Base-by-base conservation (phyloP, 1,140 invertebrate genomes). In the Alviniconcha marisindica region DNA sequence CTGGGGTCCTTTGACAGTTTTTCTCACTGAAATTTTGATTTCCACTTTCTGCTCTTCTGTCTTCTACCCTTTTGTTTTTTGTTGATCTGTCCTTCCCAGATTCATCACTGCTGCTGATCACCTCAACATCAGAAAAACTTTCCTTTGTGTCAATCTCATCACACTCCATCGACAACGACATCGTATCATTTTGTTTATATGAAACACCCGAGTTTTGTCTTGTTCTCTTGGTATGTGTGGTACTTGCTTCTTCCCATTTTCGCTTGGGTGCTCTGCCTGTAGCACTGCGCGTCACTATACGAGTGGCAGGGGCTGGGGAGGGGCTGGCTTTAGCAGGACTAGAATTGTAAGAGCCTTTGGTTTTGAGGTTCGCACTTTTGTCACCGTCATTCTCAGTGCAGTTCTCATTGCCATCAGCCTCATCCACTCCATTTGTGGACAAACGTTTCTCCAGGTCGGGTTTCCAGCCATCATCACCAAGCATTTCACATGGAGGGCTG, bases 401-500 rank as follows among this genome's bases (percentile, higher is more conserved):
- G 4, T 40, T 38, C 28, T 28, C 51, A 33, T 66, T 66, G 24
- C 54, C 81, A 76, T 82, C 73, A 38, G 73, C 36, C n/a, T 82
- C 69, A 44, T 42, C 71, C n/a, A 38, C 73, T 42, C 54, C 79
- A 81, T 48, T 69, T 24, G 18, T n/a, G 24, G 38, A 28, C 15
- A 76, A 18, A 12, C 5, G n/a, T 80, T 82, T 56, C 18, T 54
- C 71, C 2, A n/a, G n/a, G 21, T 60, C 38, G 2, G 54, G 38
- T 42, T 82, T 54, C 71, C 73, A 74, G 54, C 12, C 51, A 60
- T 63, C 81, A 38, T 82, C 81, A 2, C 36, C 54, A 1, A 28
- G 33, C 71, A 77, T 76, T 42, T 82, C 81, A 82, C 40, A 76
- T n/a, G 73, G 69, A 56, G 83, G 80, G 77, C 66, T 83, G n/a